Evolutionary conservation across 2,797 vertebrate species (phyloP), one percentile per base, ranked within the genome.

Genomic region (Avahi laniger): DNA sequence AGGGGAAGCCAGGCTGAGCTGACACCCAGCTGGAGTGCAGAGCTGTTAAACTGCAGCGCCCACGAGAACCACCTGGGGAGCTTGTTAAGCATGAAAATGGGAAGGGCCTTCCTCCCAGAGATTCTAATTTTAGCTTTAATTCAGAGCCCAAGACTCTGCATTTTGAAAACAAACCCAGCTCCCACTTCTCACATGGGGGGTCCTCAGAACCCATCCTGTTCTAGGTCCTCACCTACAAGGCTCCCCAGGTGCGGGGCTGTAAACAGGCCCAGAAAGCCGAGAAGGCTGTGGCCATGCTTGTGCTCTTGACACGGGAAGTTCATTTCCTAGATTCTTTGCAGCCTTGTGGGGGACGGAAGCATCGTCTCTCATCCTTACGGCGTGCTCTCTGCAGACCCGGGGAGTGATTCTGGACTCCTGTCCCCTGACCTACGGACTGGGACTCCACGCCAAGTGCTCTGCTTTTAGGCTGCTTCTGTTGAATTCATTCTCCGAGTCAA

Each of bases 221-320:
- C 35, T 35, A 17, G 41, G 50, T 15, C 38, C n/a, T 82, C 17
- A 12, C 33, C 43, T 26, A 1, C 15, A 38, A 9, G 38, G 15
- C 5, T n/a, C 6, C 6, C 41, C 61, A 2, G 0, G 12, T 18
- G 10, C 3, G 26, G 30, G 10, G n/a, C n/a, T 89, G 3, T 52
- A 54, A 8, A n/a, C 4, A 52, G 41, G 26, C 35, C 79, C 50
- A 12, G 57, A 30, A 69, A 43, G 69, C 33, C 7, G 26, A 46
- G 78, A 72, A 93, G 26, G 33, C 11, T 38, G 0, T 65, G 7
- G 8, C 22, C 3, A 0, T 3, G 24, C 18, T 59, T 24, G 5
- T 12, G 28, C 24, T 17, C 26, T 1, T 41, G 20, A 69, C 20
- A 18, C 84, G 57, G 20, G 75, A 43, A 83, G 41, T 57, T 14